Percentiles rank a stretch among this genome's conserved stretches.
These are phyloP conservation scores for Echinarachnius parma DNA, from an alignment of 53 echinoderm and acorn worm genomes.

Conservation along the genomic window DNA sequence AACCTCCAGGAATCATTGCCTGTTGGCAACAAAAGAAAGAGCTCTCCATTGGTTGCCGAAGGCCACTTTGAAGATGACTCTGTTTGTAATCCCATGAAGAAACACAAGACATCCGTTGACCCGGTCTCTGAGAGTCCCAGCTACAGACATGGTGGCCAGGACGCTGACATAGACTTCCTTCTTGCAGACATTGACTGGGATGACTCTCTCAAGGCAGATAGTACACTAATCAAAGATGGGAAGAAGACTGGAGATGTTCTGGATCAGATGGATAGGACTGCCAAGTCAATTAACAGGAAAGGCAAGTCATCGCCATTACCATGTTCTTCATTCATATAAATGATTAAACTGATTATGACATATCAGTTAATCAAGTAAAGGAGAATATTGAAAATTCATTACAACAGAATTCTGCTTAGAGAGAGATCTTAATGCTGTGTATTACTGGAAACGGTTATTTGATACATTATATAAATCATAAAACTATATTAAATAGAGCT, in stretches of 20 bases:
- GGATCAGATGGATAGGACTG: not conserved
- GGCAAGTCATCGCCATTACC: too few relatives aligned
- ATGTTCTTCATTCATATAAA: too few relatives aligned
- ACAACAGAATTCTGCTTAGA: too few relatives aligned
- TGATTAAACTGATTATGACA: too few relatives aligned
- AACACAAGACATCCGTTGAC: slow-evolving; percentile 6
- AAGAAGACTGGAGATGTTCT: not conserved
- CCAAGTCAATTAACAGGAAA: not conserved
- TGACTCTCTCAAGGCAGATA: slow-evolving; percentile 11
- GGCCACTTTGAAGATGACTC: slow-evolving; percentile 19
- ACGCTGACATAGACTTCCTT: slow-evolving; percentile 28
- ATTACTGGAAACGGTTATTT: too few relatives aligned
- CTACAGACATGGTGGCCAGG: not conserved
- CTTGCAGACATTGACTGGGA: slow-evolving; percentile 33
- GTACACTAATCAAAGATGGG: not conserved
- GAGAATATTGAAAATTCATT: too few relatives aligned
- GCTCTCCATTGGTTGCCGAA: slow-evolving; percentile 12
- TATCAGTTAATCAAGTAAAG: too few relatives aligned
- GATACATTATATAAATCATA: too few relatives aligned
- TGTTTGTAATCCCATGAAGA: slow-evolving; percentile 6
- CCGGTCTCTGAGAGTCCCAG: not conserved
- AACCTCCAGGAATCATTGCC: not conserved
- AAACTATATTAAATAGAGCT: too few relatives aligned
- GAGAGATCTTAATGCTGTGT: too few relatives aligned
- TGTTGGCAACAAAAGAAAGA: slow-evolving; percentile 28